Conservation (phyloP, 2,888 invertebrate genomes). For the Hirtodrosophila histrioides region DNA sequence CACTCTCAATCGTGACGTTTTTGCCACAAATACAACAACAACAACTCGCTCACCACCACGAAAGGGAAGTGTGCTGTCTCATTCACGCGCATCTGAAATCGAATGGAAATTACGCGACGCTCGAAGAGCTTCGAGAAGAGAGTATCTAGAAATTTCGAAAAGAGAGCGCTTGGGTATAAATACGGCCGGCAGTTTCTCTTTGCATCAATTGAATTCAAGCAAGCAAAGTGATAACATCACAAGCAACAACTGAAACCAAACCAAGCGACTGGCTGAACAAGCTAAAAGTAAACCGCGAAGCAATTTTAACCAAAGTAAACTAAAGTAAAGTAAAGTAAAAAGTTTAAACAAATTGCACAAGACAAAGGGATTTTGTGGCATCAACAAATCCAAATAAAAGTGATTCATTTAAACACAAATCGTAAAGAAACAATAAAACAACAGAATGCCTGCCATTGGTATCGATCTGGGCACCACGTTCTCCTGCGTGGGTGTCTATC, state of each 20-base stretch:
- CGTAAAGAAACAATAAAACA: neutral
- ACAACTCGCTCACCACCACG: neutral
- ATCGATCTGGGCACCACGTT: slow-evolving; percentile 85
- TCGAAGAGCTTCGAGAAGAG: slow-evolving; percentile 45
- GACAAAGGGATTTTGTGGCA: too few species aligned
- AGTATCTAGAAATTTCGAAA: slow-evolving; percentile 53
- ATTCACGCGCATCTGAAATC: slow-evolving; percentile 8
- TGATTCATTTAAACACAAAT: too few species aligned
- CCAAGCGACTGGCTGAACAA: slow-evolving; percentile 55
- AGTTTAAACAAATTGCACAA: neutral
- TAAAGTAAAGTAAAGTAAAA: neutral
- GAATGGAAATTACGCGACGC: slow-evolving; percentile 13
- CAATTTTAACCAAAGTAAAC: slow-evolving; percentile 1
- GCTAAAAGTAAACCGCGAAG: slow-evolving; percentile 24
- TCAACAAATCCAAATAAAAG: too few species aligned
- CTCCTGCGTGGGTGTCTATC: slow-evolving; percentile 93
- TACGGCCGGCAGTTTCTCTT: slow-evolving; percentile 43
- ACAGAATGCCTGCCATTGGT: slow-evolving; percentile 87
- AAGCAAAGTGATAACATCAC: slow-evolving; percentile 59
- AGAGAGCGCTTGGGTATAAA: slow-evolving; percentile 58
- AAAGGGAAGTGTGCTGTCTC: slow-evolving; percentile 2
- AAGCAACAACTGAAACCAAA: slow-evolving; percentile 23
- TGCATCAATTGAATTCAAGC: slow-evolving; percentile 57
- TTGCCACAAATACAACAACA: slow-evolving; percentile 79
- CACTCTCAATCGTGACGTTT: too few species aligned